A percentile compares a stretch with the other conserved stretches of the same genome.
These are phyloP conservation scores for Panulirus ornatus DNA, from an alignment of 1,140 invertebrate species.

Conservation along the genomic window DNA sequence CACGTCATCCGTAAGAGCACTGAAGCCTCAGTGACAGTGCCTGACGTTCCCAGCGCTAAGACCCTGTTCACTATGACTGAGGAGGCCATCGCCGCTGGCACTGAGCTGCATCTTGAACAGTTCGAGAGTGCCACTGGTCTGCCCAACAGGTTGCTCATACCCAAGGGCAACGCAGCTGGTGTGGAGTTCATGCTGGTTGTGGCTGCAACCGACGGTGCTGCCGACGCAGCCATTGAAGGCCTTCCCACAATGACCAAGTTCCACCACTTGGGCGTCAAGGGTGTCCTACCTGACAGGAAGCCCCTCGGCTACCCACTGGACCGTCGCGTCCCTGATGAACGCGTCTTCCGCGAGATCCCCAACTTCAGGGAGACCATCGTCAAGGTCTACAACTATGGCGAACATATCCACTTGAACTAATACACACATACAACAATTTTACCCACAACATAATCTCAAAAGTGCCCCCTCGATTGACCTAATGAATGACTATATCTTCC, in stretches of 20 bases:
- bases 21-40: slow-evolving; percentile 41
- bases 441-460: no score
- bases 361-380: slow-evolving; percentile 28
- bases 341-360: slow-evolving; percentile 3
- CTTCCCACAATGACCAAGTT: not conserved
- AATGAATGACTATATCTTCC: no score
- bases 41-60: slow-evolving; percentile 48
- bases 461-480: no score
- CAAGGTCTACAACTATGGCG: slow-evolving; percentile 19
- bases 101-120: not conserved
- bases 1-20: not conserved
- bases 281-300: slow-evolving; percentile 22
- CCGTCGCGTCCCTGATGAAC: slow-evolving; percentile 34
- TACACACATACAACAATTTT: no score
- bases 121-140: slow-evolving; percentile 38
- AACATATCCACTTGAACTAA: slow-evolving; percentile 1
- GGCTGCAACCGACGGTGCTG: slow-evolving; percentile 26
- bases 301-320: slow-evolving; percentile 47
- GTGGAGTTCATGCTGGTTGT: slow-evolving; percentile 29
- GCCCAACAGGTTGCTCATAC: slow-evolving; percentile 53
- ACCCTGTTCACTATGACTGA: slow-evolving; percentile 26
- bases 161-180: slow-evolving; percentile 46
- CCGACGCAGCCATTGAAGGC: slow-evolving; percentile 13
- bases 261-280: slow-evolving; percentile 27
- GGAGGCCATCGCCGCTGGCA: not conserved